Evolutionary conservation across 2,888 invertebrate species (phyloP).

Genomic region (Agonum fuliginosum): DNA sequence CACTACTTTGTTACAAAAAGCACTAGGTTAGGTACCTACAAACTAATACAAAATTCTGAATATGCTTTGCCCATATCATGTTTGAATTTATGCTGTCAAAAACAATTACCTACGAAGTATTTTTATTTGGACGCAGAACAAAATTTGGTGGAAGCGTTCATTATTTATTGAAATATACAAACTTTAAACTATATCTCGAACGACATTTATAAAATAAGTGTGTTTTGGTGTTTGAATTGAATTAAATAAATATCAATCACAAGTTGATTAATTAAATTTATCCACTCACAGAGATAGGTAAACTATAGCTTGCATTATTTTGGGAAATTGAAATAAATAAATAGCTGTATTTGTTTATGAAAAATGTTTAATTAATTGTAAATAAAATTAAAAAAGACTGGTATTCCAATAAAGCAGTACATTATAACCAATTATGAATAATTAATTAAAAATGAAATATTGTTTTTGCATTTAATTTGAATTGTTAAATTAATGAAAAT

Average conservation of each 20-base stretch:
- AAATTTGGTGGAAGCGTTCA: not conserved
- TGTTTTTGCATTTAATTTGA: slow-evolving; percentile 46
- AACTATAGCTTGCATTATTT: no score
- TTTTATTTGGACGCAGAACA: not conserved
- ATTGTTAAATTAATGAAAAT: slow-evolving; percentile 43
- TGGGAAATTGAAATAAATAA: no score
- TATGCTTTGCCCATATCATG: not conserved
- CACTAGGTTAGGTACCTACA: no score
- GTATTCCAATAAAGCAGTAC: slow-evolving; percentile 32
- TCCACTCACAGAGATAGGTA: no score
- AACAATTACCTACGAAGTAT: slow-evolving; percentile 13
- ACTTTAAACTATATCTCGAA: not conserved
- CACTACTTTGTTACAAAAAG: no score
- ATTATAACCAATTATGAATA: slow-evolving; percentile 33
- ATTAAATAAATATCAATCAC: not conserved
- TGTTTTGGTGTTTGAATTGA: slow-evolving; percentile 2
- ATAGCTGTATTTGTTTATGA: not conserved
- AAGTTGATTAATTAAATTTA: no score
- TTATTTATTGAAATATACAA: slow-evolving; percentile 7
- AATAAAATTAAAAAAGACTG: not conserved
- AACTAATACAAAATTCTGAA: no score
- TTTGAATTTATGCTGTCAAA: no score
- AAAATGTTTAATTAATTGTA: slow-evolving; percentile 26
- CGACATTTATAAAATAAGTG: not conserved
- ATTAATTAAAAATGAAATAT: slow-evolving; percentile 45